phyloP scores from a whole-genome alignment of 2,113 vertebrate species.

The Python bivittatus region DNA sequence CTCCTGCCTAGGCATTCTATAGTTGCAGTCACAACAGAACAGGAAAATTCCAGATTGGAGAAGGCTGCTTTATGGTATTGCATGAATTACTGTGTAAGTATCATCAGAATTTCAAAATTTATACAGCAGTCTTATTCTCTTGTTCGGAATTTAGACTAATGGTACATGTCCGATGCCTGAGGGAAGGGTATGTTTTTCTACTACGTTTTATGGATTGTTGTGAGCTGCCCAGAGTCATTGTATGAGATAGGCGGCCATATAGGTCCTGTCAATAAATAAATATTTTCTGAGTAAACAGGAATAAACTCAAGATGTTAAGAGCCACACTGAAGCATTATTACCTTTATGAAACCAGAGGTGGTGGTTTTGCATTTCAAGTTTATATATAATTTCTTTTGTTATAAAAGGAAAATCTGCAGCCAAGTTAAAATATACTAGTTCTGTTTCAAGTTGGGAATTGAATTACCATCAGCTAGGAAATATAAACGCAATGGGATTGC shows the following conservation, averaged over 20 bases:
- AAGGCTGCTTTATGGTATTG: background rate
- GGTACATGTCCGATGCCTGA: background rate
- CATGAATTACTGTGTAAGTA: conserved; percentile 45
- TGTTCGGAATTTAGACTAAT: background rate
- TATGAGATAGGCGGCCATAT: background rate
- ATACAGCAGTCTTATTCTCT: background rate
- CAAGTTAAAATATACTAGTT: conserved; percentile 59
- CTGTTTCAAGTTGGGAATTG: conserved; percentile 48
- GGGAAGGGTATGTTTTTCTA: background rate
- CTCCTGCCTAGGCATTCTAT: background rate
- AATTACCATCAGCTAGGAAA: conserved; percentile 47
- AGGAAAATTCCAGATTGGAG: background rate
- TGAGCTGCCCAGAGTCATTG: background rate
- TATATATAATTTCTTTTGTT: conserved; percentile 50
- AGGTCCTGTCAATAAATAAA: background rate
- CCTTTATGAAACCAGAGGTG: conserved; percentile 35
- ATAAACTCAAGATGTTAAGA: background rate
- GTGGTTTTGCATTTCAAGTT: conserved; percentile 44
- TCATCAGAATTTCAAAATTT: conserved; percentile 25
- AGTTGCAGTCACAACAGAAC: background rate
- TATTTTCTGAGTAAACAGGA: background rate
- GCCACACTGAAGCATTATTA: conserved; percentile 30
- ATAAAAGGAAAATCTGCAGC: conserved; percentile 62
- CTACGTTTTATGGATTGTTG: background rate
- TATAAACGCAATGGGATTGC: conserved; percentile 53